Base-by-base conservation (phyloP, 2,113 vertebrate species). In the Noctilio leporinus region DNA sequence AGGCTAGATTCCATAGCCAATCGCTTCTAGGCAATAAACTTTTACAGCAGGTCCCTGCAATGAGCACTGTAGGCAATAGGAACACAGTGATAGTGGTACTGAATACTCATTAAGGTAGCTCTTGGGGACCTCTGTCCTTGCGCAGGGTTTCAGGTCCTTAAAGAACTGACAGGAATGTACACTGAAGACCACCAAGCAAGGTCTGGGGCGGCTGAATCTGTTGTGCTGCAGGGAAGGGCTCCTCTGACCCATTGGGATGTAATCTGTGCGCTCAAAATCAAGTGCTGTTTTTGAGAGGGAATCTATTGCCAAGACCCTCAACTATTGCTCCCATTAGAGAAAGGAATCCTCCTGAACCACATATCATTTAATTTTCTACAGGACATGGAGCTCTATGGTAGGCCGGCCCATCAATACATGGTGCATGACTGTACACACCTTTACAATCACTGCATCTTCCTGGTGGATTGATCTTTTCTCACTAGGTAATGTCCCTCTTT, bases 401-500 rank as follows among this genome's bases (percentile, higher is more conserved):
- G 55, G 43, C 53, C 0, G 5, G 33, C 38, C 59, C 26, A 81
- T 30, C 77, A 80, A 59, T 81, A 59, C 43, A 10, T 2, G 40
- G 38, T 59, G 30, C 38, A 59, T 43, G 26, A 81, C 78, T 81
- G 1, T 59, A 19, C 1, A 64, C 22, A 75, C 57, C 55, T 85
- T 89, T 78, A 69, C 16, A 88, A 65, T 93, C 51, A 22, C 30
- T 62, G 43, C 11, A 19, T 82, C 24, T 76, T 94, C 47, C 78
- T 76, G 57, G 65, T 95, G 22, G 47, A 53, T 59, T 93, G 49
- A 80, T 86, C 40, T 49, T 84, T 89, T 93, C 83, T 92, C 70
- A 59, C 82, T 87, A 70, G 70, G 17, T 89, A 70, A 64, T 77
- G 70, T 72, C 15, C 43, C 20, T 80, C 24, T 89, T 64, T 67